Evolutionary conservation across 2,113 vertebrate genomes (phyloP).

Genomic region (Myocastor coypus): DNA sequence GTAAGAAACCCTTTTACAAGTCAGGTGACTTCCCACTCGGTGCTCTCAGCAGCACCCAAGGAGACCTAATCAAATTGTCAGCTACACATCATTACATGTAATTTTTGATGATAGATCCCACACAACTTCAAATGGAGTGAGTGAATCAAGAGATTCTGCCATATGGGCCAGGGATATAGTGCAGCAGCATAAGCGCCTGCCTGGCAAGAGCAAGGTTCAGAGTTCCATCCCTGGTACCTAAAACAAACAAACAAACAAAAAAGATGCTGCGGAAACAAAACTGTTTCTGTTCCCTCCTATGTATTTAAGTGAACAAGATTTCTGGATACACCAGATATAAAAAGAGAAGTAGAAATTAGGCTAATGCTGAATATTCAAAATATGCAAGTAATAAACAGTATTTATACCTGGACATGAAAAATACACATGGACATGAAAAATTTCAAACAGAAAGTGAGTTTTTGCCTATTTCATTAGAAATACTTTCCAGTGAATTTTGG

Average conservation of each 20-base stretch:
- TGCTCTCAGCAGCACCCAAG: slow-evolving; percentile 30
- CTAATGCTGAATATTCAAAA: neutral
- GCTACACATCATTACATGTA: neutral
- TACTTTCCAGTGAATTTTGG: neutral
- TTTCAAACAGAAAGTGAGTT: neutral
- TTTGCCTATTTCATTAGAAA: neutral
- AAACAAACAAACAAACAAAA: too few relatives aligned
- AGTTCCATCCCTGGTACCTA: too few relatives aligned
- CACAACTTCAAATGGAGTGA: neutral
- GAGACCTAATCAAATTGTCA: slow-evolving; percentile 8
- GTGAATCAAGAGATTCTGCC: too few relatives aligned
- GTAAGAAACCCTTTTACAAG: neutral
- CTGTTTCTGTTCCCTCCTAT: neutral
- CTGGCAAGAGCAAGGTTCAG: too few relatives aligned
- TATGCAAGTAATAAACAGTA: neutral
- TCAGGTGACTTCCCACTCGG: slow-evolving; percentile 26
- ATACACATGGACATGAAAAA: neutral
- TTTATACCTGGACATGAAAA: too few relatives aligned
- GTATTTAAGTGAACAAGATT: neutral
- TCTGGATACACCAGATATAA: neutral
- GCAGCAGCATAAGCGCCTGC: too few relatives aligned
- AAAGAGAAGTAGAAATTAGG: neutral
- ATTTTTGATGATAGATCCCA: slow-evolving; percentile 36
- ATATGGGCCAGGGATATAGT: too few relatives aligned
- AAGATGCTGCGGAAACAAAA: too few relatives aligned